Evolutionary conservation across 2,113 vertebrate genomes (phyloP).

Genomic region (Trematomus loennbergii): DNA sequence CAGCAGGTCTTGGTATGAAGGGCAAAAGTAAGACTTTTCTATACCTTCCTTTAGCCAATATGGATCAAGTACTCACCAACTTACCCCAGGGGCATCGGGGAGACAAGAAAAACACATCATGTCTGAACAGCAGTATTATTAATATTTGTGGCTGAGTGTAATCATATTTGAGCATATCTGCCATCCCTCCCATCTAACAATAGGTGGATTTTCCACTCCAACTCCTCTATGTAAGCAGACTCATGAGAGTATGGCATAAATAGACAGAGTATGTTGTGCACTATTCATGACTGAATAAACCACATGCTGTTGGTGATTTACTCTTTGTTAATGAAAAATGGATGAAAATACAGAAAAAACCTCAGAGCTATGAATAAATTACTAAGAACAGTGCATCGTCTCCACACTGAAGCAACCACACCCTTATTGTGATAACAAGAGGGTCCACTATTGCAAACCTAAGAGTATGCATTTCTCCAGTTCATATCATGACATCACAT

Average conservation of each 20-base stretch:
- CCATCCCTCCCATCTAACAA: slow-evolving; percentile 28
- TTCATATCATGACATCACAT: neutral
- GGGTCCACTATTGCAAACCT: neutral
- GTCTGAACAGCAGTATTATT: slow-evolving; percentile 22
- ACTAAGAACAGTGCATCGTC: slow-evolving; percentile 51
- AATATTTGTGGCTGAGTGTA: slow-evolving; percentile 4
- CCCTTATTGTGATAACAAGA: slow-evolving; percentile 17
- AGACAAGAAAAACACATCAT: slow-evolving; percentile 26
- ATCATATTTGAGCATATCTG: slow-evolving; percentile 33
- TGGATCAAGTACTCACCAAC: slow-evolving; percentile 24
- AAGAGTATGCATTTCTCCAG: neutral
- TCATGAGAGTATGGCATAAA: slow-evolving; percentile 53
- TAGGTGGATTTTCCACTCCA: slow-evolving; percentile 30
- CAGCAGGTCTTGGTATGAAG: slow-evolving; percentile 27
- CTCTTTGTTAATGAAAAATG: slow-evolving; percentile 76
- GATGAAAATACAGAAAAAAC: slow-evolving; percentile 71
- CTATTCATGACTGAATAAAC: slow-evolving; percentile 75
- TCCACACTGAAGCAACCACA: slow-evolving; percentile 46
- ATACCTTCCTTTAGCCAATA: slow-evolving; percentile 26
- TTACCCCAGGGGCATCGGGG: slow-evolving; percentile 20
- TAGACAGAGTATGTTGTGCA: slow-evolving; percentile 60
- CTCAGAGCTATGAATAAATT: slow-evolving; percentile 77
- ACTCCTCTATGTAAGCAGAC: slow-evolving; percentile 39
- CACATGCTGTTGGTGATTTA: slow-evolving; percentile 70
- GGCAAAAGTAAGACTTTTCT: slow-evolving; percentile 27